Percentiles rank a stretch among this genome's conserved stretches.
Evolutionary conservation across 2,888 invertebrate genomes (phyloP).

Genomic region (Stenotaenia linearis): DNA sequence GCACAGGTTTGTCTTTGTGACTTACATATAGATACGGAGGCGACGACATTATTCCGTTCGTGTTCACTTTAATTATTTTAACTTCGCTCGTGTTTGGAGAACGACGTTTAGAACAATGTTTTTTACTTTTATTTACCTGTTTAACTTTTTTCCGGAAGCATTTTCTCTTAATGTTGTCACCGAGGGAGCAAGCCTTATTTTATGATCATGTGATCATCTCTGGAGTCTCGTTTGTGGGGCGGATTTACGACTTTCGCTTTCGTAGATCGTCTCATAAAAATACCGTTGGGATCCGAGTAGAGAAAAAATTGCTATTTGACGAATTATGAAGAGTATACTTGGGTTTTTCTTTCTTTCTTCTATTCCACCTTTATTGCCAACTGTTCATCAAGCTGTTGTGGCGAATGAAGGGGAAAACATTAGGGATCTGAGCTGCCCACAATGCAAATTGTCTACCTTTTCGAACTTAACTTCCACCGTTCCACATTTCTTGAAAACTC

Average conservation of each 20-base stretch:
- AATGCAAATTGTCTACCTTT: no score
- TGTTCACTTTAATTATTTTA: neutral
- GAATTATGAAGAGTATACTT: conserved; percentile 1
- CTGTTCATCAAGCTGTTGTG: neutral
- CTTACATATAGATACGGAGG: neutral
- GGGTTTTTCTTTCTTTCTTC: neutral
- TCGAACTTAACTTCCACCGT: no score
- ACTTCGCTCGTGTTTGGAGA: neutral
- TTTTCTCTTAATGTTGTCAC: conserved; percentile 11
- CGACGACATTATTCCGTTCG: neutral
- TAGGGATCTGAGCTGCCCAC: no score
- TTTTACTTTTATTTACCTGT: neutral
- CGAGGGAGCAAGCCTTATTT: neutral
- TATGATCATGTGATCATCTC: conserved; percentile 19
- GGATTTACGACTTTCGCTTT: conserved; percentile 11
- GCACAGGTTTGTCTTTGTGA: neutral
- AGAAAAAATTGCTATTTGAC: conserved; percentile 1
- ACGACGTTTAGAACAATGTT: neutral
- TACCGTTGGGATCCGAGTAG: neutral
- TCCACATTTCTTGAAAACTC: no score
- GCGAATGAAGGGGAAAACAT: neutral
- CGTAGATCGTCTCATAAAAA: conserved; percentile 7
- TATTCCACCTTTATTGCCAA: neutral
- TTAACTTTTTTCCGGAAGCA: neutral
- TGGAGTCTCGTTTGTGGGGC: conserved; percentile 1